phyloP scores from a whole-genome alignment of 1,140 invertebrate species.

The Drosophila lowei region DNA sequence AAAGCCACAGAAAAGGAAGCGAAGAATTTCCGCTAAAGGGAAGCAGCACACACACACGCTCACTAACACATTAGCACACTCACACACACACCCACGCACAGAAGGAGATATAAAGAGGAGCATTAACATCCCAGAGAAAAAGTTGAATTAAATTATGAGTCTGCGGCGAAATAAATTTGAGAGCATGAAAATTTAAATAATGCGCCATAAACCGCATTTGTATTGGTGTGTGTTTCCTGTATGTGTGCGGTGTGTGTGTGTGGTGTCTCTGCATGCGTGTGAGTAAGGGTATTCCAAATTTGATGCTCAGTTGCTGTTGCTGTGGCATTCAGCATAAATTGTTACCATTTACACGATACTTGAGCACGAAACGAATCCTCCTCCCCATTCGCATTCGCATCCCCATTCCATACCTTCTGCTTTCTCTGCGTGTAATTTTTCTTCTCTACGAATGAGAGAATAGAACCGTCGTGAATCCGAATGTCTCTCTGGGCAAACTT shows the following conservation, averaged over 20 bases:
- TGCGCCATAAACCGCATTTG: slow-evolving; percentile 41
- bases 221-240: slow-evolving; percentile 8
- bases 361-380: slow-evolving; percentile 22
- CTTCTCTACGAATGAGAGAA: slow-evolving; percentile 31
- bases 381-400: background rate
- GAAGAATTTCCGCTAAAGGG: slow-evolving; percentile 47
- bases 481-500: slow-evolving; percentile 50
- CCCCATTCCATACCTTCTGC: background rate
- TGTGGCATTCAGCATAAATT: slow-evolving; percentile 32
- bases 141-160: slow-evolving; percentile 59
- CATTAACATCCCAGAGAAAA: slow-evolving; percentile 22
- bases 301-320: slow-evolving; percentile 25
- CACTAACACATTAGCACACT: slow-evolving; percentile 29
- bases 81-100: slow-evolving; percentile 16
- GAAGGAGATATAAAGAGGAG: background rate
- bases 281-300: slow-evolving; percentile 19
- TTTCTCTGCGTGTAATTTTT: slow-evolving; percentile 37
- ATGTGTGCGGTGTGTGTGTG: slow-evolving; percentile 4
- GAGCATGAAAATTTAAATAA: slow-evolving; percentile 66
- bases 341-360: slow-evolving; percentile 67
- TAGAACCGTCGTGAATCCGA: slow-evolving; percentile 19
- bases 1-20: slow-evolving; percentile 41
- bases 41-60: slow-evolving; percentile 19
- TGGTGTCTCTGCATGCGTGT: slow-evolving; percentile 3
- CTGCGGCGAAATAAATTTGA: slow-evolving; percentile 57